Evolutionary conservation across 2,113 vertebrate genomes (phyloP), one percentile per base, ranked within the genome.

Genomic region (Gavia stellata): DNA sequence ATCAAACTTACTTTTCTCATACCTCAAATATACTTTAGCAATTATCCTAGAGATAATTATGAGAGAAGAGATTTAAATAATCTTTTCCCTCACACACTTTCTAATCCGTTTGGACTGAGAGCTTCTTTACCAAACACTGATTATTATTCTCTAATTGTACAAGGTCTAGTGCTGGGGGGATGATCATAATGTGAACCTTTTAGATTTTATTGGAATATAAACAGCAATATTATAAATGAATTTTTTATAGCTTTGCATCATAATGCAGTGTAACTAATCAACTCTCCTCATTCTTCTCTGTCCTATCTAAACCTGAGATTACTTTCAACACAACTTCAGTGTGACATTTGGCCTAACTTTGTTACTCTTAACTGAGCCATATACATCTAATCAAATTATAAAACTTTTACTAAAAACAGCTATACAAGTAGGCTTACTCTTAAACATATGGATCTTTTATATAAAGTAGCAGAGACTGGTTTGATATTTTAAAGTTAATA

Each of bases 131-230:
- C 34, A 91, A 90, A 75, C 68, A 86, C 24, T 86, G 29, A 81
- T 36, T 85, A 55, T n/a, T 85, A 83, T 91, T 80, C 49, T 75
- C 40, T 85, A 44, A 91, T 31, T 89, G 61, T 72, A 61, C 34
- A 81, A 65, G 33, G 56, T 63, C 31, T 92, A 68, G 17, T 0
- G 6, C 50, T 45, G 40, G 31, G 14, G 31, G 40, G 56, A 73
- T 71, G 80, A 92, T 78, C 34, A 80, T 61, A 78, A 95, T 49
- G 40, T 56, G 65, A 83, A 90, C 44, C 36, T 84, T 89, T 68
- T 52, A 84, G 40, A 63, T 92, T 91, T 86, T 85, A 92, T 26
- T 92, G 61, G n/a, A 88, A 75, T 86, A 90, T 44, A 90, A 96
- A 91, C 49, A 80, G 33, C 17, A 80, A 61, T 78, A 81, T 71